phyloP scores from a whole-genome alignment of 2,888 invertebrate species.

The Nematopogon swammerdamellus region DNA sequence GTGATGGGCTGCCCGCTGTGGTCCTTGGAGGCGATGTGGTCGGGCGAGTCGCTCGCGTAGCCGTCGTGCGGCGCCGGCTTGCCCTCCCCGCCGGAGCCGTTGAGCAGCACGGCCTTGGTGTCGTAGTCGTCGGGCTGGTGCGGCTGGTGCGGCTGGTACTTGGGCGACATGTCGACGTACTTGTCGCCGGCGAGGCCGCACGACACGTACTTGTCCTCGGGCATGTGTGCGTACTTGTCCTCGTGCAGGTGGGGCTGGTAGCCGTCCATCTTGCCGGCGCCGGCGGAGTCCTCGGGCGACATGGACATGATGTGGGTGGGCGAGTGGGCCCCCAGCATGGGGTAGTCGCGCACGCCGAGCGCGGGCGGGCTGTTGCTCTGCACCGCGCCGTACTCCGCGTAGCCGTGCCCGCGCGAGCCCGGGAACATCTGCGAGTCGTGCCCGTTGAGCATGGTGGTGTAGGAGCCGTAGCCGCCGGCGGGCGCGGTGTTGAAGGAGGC shows the following conservation, averaged over 20 bases:
- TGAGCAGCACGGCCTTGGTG: constrained; percentile 12
- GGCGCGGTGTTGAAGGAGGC: constrained; percentile 61
- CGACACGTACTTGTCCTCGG: constrained; percentile 44
- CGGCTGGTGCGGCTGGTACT: constrained; percentile 46
- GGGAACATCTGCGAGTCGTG: constrained; percentile 74
- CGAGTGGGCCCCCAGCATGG: constrained; percentile 63
- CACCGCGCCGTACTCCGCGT: constrained; percentile 49
- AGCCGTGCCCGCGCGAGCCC: constrained; percentile 56
- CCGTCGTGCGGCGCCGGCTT: not conserved
- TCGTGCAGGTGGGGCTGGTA: constrained; percentile 53
- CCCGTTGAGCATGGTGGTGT: constrained; percentile 66
- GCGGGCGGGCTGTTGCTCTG: constrained; percentile 61
- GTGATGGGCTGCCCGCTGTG: constrained; percentile 37
- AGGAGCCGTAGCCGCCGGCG: constrained; percentile 57
- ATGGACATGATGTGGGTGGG: constrained; percentile 34
- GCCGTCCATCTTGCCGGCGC: constrained; percentile 34
- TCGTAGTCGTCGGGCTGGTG: constrained; percentile 41
- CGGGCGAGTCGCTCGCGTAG: constrained; percentile 14
- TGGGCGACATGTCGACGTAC: constrained; percentile 54
- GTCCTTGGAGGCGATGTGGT: constrained; percentile 15
- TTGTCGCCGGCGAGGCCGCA: constrained; percentile 56
- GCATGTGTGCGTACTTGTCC: constrained; percentile 39
- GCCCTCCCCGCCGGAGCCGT: constrained; percentile 8
- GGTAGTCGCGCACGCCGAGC: constrained; percentile 61
- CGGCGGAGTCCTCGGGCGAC: constrained; percentile 23